phyloP scores from a whole-genome alignment of 2,888 invertebrate genomes.

The Pogonocherus hispidulus region DNA sequence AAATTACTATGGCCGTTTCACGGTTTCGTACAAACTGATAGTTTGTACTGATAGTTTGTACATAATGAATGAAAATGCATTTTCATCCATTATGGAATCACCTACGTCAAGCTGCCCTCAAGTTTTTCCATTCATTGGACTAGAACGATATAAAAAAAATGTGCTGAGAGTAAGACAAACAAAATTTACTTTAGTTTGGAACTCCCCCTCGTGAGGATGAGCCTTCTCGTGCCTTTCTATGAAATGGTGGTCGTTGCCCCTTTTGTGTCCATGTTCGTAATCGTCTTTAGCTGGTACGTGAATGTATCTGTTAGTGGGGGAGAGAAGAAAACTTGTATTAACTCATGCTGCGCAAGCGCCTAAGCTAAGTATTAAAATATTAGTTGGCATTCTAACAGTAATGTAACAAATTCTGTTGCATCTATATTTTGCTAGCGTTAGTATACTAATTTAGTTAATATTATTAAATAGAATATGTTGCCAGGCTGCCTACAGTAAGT shows the following conservation, averaged over 20 bases:
- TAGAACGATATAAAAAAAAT: too few species aligned
- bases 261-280: slow-evolving; percentile 79
- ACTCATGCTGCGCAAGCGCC: slow-evolving; percentile 23
- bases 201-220: slow-evolving; percentile 77
- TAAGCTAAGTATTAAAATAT: background rate
- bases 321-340: slow-evolving; percentile 38
- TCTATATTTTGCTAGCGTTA: background rate
- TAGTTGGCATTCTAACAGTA: background rate
- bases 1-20: too few species aligned
- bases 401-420: background rate
- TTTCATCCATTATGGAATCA: too few species aligned
- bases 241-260: slow-evolving; percentile 81
- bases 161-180: slow-evolving; percentile 2
- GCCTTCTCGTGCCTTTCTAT: slow-evolving; percentile 80
- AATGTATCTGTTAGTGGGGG: slow-evolving; percentile 75
- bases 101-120: too few species aligned
- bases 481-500: too few species aligned
- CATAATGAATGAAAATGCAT: too few species aligned
- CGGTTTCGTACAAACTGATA: too few species aligned
- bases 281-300: slow-evolving; percentile 78
- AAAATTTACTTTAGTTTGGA: slow-evolving; percentile 79
- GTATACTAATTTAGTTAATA: too few species aligned
- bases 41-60: too few species aligned
- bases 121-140: too few species aligned
- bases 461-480: too few species aligned